Evolutionary conservation across 2,797 vertebrate species (phyloP).

Genomic region (Perodicticus potto): DNA sequence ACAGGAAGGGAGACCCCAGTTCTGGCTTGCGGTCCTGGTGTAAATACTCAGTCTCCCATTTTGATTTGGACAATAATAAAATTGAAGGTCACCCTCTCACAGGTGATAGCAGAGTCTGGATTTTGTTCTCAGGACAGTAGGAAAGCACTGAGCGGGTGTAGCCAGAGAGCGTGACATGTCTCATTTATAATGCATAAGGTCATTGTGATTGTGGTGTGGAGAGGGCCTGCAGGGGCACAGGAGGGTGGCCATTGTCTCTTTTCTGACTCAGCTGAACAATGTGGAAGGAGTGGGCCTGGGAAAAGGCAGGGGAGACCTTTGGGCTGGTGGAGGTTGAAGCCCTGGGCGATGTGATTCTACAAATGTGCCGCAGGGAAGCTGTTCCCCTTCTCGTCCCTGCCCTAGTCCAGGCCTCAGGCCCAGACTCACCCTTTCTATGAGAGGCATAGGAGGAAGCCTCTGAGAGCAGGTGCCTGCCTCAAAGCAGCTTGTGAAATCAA

Average conservation of each 20-base stretch:
- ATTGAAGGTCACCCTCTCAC: slow-evolving; percentile 37
- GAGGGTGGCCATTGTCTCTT: neutral
- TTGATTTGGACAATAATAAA: slow-evolving; percentile 27
- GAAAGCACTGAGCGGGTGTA: neutral
- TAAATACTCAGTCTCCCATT: slow-evolving; percentile 16
- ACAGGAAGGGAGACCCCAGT: neutral
- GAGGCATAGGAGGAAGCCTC: neutral
- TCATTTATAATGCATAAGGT: slow-evolving; percentile 45
- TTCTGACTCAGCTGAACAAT: neutral
- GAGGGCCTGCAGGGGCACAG: neutral
- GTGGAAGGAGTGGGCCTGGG: neutral
- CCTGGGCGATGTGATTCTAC: neutral
- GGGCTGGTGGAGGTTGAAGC: neutral
- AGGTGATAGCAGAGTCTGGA: neutral
- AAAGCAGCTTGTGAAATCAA: slow-evolving; percentile 4
- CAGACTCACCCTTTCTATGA: neutral
- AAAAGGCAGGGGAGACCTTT: neutral
- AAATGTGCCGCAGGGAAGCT: neutral
- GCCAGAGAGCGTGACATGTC: neutral
- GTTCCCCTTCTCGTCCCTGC: neutral
- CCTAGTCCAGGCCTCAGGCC: neutral
- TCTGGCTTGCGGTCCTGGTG: neutral
- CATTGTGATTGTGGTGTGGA: neutral
- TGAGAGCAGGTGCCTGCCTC: neutral
- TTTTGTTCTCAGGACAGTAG: slow-evolving; percentile 29